Percentiles rank a stretch among this genome's conserved stretches.
Conservation (phyloP, 2,888 invertebrate species). For the Coelogynopora nodosa region DNA sequence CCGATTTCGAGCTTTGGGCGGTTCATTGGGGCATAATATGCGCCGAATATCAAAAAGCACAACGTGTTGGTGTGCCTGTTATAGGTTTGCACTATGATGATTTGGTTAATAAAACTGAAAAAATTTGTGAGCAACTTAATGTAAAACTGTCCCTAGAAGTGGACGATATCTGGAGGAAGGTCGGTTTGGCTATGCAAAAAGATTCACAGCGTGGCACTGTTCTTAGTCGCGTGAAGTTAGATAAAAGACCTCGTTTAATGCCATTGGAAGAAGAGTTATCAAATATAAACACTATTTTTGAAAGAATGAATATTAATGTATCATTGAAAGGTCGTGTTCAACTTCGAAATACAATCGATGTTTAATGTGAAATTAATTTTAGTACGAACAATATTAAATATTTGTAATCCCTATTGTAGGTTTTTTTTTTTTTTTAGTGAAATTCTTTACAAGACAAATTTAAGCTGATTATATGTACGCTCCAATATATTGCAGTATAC, state of each 20-base stretch:
- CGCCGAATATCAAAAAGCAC: not conserved
- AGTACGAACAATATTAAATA: too few relatives aligned
- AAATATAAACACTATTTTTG: not conserved
- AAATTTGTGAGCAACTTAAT: not conserved
- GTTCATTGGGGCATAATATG: not conserved
- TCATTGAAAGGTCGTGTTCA: not conserved
- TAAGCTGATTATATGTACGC: too few relatives aligned
- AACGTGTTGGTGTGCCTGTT: not conserved
- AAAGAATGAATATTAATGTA: not conserved
- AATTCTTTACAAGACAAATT: too few relatives aligned
- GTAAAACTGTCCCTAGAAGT: not conserved
- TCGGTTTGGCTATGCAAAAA: not conserved
- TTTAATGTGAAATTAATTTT: too few relatives aligned
- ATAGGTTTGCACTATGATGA: not conserved
- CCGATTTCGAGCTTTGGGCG: not conserved
- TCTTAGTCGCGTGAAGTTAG: not conserved
- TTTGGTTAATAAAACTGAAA: not conserved
- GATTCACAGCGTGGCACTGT: not conserved
- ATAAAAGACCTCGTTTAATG: not conserved
- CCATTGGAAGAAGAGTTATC: not conserved
- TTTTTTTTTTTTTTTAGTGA: too few relatives aligned
- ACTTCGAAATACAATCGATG: not conserved
- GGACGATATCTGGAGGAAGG: not conserved
- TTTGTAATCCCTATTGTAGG: too few relatives aligned
- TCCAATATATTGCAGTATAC: too few relatives aligned